phyloP scores from a whole-genome alignment of 2,113 vertebrate species.

The Octodon degus region DNA sequence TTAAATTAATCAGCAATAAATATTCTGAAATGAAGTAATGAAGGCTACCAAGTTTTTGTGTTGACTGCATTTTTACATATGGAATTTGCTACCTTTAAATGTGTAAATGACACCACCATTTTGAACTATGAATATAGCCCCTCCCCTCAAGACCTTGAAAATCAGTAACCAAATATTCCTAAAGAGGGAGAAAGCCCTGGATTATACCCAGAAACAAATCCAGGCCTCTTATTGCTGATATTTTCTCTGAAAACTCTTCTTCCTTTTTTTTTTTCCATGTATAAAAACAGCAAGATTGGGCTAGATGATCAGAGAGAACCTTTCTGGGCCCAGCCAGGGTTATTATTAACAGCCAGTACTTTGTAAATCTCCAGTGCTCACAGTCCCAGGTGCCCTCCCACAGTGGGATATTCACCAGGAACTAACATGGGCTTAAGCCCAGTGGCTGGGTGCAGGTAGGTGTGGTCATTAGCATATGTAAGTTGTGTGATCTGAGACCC shows the following conservation, averaged over 20 bases:
- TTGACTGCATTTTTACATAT: constrained; percentile 39
- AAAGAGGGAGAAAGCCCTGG: not conserved
- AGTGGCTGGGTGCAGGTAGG: not conserved
- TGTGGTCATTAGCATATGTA: not conserved
- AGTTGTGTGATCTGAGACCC: constrained; percentile 8
- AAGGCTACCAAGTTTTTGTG: not conserved
- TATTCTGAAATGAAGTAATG: constrained; percentile 43
- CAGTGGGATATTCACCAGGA: not conserved
- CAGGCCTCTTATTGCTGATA: not conserved
- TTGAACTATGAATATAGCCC: not conserved
- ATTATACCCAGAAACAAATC: not conserved
- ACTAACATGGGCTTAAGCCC: not conserved
- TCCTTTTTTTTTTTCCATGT: not conserved
- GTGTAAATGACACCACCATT: not conserved
- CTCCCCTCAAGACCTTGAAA: not conserved
- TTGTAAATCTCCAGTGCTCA: not conserved
- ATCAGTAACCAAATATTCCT: not conserved
- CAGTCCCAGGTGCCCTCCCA: not conserved
- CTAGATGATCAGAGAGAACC: not conserved
- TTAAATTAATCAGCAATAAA: constrained; percentile 43
- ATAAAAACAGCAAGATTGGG: not conserved
- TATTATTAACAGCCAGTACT: constrained; percentile 20
- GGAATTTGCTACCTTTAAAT: constrained; percentile 33
- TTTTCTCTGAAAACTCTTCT: not conserved
- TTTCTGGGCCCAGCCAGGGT: not conserved